Base-by-base conservation (phyloP, 2,113 vertebrate genomes). In the Corythoichthys intestinalis region DNA sequence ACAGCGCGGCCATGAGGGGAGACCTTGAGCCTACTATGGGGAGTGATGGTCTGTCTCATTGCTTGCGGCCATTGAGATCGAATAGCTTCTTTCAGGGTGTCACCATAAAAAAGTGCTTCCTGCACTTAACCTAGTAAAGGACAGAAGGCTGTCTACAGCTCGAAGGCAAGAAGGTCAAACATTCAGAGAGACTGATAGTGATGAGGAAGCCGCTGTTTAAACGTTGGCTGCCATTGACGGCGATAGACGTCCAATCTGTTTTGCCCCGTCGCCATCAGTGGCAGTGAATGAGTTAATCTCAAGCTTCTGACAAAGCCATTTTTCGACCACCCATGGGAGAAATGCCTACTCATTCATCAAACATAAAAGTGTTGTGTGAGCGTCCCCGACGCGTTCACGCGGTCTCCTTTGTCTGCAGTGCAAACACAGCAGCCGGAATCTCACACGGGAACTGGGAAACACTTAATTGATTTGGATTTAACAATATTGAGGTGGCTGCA, bases 331-430 rank as follows among this genome's bases (percentile, higher is more conserved):
- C 74, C 83, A 68, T 4, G 78, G 79, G 82, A 88, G 72, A 67
- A 73, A 59, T 69, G 67, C 57, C 78, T 74, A 72, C 79, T 86
- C 76, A 87, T 90, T 90, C 75, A 89, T 89, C 87, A 89, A 74
- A 82, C 60, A 73, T 78, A 76, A 68, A 81, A 66, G 49, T 76
- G 73, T 77, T 79, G 81, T 65, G 28, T 66, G 50, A 72, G 63
- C 52, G 4, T 28, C 50, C 4, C 17, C 1, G 50, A 15, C 6
- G 4, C 53, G 2, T 56, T 28, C 53, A 58, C 34, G 34, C 4
- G 15, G 38, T 44, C 59, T 44, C 39, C 60, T 62, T 62, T 46
- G 39, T 44, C 41, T 44, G 2, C 38, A 41, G 39, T 77, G 79
- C 73, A 83, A 79, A 87, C 75, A 73, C 60, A 49, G 49, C 15